phyloP scores from a whole-genome alignment of 2,797 vertebrate species.

The Oryzias dopingdopingensis region DNA sequence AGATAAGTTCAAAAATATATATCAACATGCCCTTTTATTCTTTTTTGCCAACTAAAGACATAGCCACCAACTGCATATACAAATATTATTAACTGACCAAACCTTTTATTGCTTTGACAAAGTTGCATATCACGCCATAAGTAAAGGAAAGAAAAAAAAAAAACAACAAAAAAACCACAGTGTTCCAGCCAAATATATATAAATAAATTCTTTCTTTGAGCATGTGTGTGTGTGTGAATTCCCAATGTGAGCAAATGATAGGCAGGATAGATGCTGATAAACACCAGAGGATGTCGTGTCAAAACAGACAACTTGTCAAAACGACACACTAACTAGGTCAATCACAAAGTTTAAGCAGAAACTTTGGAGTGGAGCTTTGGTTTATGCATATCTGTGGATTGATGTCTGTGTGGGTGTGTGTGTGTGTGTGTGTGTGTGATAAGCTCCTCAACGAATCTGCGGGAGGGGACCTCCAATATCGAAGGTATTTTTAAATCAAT shows the following conservation, averaged over 20 bases:
- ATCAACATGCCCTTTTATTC: background rate
- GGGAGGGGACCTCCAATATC: slow-evolving; percentile 77
- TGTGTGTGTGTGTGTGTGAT: slow-evolving; percentile 52
- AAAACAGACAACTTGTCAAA: slow-evolving; percentile 77
- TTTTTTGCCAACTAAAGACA: background rate
- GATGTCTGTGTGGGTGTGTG: slow-evolving; percentile 59
- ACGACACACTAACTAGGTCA: slow-evolving; percentile 79
- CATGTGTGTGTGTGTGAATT: slow-evolving; percentile 44
- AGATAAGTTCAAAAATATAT: slow-evolving; percentile 13
- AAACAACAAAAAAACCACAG: too few relatives aligned
- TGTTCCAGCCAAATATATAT: slow-evolving; percentile 25
- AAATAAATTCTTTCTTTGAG: slow-evolving; percentile 15
- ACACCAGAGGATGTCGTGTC: slow-evolving; percentile 79
- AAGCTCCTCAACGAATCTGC: slow-evolving; percentile 74
- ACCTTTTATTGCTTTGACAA: slow-evolving; percentile 27
- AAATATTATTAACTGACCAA: slow-evolving; percentile 30
- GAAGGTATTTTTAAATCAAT: slow-evolving; percentile 86
- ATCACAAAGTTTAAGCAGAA: slow-evolving; percentile 80
- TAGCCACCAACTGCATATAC: background rate
- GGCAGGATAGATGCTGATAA: slow-evolving; percentile 77
- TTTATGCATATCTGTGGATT: slow-evolving; percentile 62
- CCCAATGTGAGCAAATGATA: slow-evolving; percentile 70
- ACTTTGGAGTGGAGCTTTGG: slow-evolving; percentile 76
- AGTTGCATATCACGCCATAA: slow-evolving; percentile 28
- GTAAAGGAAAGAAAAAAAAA: background rate